phyloP scores from a whole-genome alignment of 2,113 vertebrate genomes.

The Paedocypris sp. region DNA sequence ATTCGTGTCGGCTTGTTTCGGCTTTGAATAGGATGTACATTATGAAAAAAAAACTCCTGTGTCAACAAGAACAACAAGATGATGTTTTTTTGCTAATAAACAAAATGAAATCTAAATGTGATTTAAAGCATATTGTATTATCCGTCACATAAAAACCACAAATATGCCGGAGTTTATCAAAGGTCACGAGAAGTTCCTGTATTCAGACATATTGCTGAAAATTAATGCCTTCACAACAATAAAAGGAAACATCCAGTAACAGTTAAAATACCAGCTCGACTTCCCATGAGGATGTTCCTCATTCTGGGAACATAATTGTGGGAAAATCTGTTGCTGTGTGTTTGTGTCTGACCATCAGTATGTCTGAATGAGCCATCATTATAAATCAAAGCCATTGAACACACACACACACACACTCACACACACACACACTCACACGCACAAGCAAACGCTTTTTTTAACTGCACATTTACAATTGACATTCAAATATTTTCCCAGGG shows the following conservation, averaged over 20 bases:
- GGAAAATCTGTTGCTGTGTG: conserved; percentile 19
- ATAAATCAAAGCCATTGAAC: conserved; percentile 21
- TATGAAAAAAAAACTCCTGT: not conserved
- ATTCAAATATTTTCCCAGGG: not conserved
- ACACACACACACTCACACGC: not conserved
- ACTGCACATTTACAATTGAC: not conserved
- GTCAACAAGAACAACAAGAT: not conserved
- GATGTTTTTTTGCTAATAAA: not conserved
- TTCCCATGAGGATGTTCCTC: conserved; percentile 29
- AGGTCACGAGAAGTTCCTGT: not conserved
- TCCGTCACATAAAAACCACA: not conserved
- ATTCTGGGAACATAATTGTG: conserved; percentile 31
- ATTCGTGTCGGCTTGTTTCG: not conserved
- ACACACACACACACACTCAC: not conserved
- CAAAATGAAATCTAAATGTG: not conserved
- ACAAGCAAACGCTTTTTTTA: not conserved
- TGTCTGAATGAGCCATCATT: conserved; percentile 1
- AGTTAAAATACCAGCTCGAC: conserved; percentile 11
- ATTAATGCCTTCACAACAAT: conserved; percentile 16
- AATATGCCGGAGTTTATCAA: conserved; percentile 8
- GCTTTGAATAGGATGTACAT: not conserved
- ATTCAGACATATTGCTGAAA: not conserved
- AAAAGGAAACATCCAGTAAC: conserved; percentile 28
- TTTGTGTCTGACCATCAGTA: conserved; percentile 6
- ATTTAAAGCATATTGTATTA: too few relatives aligned